Conservation (phyloP, 2,888 invertebrate species). For the Gibbula magus region DNA sequence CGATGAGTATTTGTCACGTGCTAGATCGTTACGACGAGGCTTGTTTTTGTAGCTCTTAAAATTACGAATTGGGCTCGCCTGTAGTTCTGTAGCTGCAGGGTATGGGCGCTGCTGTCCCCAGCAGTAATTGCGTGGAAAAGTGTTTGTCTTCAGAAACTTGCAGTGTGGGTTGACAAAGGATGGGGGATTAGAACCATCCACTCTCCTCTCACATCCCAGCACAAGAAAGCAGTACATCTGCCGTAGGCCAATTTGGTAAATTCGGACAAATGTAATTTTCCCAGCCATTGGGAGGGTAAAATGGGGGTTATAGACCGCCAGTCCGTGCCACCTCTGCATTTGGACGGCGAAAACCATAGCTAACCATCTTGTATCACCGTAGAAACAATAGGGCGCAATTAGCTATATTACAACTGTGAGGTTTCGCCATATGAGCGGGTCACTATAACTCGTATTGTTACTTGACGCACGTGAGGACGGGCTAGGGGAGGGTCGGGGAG, state of each 20-base stretch:
- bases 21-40: slow-evolving; percentile 16
- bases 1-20: slow-evolving; percentile 22
- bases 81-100: background rate
- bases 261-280: slow-evolving; percentile 28
- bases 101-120: background rate
- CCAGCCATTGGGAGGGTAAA: background rate
- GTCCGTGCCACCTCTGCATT: slow-evolving; percentile 4
- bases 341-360: background rate
- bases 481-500: background rate
- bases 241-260: slow-evolving; percentile 19
- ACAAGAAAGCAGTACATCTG: slow-evolving; percentile 25
- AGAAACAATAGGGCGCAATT: slow-evolving; percentile 36
- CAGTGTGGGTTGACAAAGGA: slow-evolving; percentile 1
- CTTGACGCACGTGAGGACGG: background rate
- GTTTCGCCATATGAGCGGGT: background rate
- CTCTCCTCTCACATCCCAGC: background rate
- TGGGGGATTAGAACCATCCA: background rate
- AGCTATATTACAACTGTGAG: slow-evolving; percentile 27
- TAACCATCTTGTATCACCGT: slow-evolving; percentile 32
- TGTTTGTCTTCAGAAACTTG: slow-evolving; percentile 31
- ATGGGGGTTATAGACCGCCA: background rate
- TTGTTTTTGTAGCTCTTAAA: slow-evolving; percentile 14
- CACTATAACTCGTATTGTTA: background rate
- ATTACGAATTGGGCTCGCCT: slow-evolving; percentile 7
- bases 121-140: slow-evolving; percentile 35